These are phyloP conservation scores for Polietes domitor DNA, from an alignment of 2,888 invertebrate genomes.

Conservation along the genomic window DNA sequence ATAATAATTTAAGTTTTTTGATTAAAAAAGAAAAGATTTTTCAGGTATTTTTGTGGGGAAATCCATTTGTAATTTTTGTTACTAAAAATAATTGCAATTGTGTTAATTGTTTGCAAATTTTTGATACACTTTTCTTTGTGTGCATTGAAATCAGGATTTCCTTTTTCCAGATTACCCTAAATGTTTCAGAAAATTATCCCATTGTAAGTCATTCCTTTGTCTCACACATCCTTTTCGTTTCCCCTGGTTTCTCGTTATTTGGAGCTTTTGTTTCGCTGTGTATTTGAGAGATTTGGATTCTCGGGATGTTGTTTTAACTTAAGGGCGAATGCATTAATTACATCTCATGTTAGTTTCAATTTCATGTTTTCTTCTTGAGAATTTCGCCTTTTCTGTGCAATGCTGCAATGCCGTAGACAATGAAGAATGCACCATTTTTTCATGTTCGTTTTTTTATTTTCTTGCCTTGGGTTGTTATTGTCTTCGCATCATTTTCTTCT, in stretches of 20 bases:
- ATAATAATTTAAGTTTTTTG: too few relatives aligned
- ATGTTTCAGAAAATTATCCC: constrained; percentile 6
- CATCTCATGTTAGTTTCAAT: constrained; percentile 49
- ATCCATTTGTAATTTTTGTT: too few relatives aligned
- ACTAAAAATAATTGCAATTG: too few relatives aligned
- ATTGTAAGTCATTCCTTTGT: not conserved
- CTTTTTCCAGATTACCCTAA: not conserved
- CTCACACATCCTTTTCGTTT: not conserved
- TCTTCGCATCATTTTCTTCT: not conserved
- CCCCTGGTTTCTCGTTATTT: not conserved
- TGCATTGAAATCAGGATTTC: not conserved
- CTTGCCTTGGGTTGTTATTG: not conserved
- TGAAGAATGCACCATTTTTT: constrained; percentile 11
- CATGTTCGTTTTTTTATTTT: not conserved
- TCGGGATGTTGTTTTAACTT: constrained; percentile 18
- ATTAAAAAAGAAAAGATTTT: too few relatives aligned
- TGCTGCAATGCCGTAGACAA: not conserved
- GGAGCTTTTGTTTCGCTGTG: not conserved
- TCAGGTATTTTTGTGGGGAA: too few relatives aligned
- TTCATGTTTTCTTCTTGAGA: constrained; percentile 43
- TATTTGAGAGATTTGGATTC: constrained; percentile 2
- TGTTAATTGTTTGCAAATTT: too few relatives aligned
- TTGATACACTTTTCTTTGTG: not conserved
- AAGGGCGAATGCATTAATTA: constrained; percentile 60
- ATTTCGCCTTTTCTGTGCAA: not conserved